Base-by-base conservation (phyloP, 2,888 invertebrate species). In the Pecten maximus region DNA sequence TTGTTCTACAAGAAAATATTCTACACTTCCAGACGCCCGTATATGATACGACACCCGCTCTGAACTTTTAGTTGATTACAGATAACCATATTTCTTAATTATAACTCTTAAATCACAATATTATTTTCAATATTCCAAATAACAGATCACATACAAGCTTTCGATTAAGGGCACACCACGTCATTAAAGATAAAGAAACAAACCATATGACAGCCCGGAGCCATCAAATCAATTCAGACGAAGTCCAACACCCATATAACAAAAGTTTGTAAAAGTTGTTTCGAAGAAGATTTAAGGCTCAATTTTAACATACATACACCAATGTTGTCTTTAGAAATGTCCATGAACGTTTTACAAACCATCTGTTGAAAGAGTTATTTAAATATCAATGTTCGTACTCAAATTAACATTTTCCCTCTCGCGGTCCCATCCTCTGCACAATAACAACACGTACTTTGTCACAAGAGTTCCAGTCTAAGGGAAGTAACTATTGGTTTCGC, bases 381-480 rank as follows among this genome's bases (percentile, higher is more conserved):
- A 74, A 74, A 74, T 35, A 8, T 28, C 35, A 74, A 28, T 74
- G n/a, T 74, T 23, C 74, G 28, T 74, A 74, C 74, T 74, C 35
- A 74, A 74, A 74, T 74, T 74, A 74, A 74, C 74, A 35, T 74
- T 74, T 74, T 74, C 74, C 74, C 74, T 74, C 74, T 74, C 74
- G 28, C 74, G 35, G 74, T 74, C 74, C 74, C 74, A 74, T 74
- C 74, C 74, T 74, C 28, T 74, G 74, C 35, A 74, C 74, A 74
- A 74, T 74, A 74, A 74, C 74, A 74, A 74, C 74, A 74, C 74
- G 74, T 74, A 74, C 74, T 74, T 74, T 74, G 74, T 74, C 12
- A 74, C 35, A 35, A 74, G 74, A 74, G 28, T 35, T 74, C 74
- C 28, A 10, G n/a, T 35, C 0, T 19, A 74, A 74, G 74, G 74